Conservation (phyloP, 2,888 invertebrate species). For the Stratiomys singularior region DNA sequence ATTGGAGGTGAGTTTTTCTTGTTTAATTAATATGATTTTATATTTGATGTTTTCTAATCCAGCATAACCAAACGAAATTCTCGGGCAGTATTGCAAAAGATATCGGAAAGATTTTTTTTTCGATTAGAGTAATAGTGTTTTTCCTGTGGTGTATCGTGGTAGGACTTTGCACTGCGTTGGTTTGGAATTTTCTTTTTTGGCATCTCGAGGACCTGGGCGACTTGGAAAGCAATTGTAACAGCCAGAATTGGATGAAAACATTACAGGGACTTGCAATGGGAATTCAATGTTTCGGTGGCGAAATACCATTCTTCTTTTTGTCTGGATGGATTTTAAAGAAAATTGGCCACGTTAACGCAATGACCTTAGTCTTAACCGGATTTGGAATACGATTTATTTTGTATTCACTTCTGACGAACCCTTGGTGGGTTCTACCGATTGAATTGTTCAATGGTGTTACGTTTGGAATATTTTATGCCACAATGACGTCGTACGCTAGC, state of each 20-base stretch:
- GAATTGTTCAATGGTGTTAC: slow-evolving; percentile 90
- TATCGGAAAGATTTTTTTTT: slow-evolving; percentile 73
- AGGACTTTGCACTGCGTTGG: slow-evolving; percentile 84
- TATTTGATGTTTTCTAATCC: slow-evolving; percentile 53
- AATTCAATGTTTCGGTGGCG: slow-evolving; percentile 85
- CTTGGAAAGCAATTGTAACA: slow-evolving; percentile 55
- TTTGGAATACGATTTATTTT: slow-evolving; percentile 83
- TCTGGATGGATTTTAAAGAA: slow-evolving; percentile 81
- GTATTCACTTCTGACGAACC: slow-evolving; percentile 81
- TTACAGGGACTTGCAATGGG: slow-evolving; percentile 79
- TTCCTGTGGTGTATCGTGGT: slow-evolving; percentile 82
- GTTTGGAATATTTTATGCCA: slow-evolving; percentile 87
- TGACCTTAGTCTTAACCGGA: slow-evolving; percentile 83
- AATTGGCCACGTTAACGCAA: slow-evolving; percentile 83
- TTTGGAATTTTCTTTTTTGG: slow-evolving; percentile 92
- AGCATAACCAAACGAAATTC: slow-evolving; percentile 74
- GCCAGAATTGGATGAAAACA: slow-evolving; percentile 73
- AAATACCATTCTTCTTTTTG: slow-evolving; percentile 86
- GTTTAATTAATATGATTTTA: not conserved
- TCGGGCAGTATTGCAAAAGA: slow-evolving; percentile 76
- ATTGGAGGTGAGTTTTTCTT: slow-evolving; percentile 67
- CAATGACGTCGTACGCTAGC: slow-evolving; percentile 89
- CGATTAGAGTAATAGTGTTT: slow-evolving; percentile 77
- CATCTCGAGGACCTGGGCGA: slow-evolving; percentile 79
- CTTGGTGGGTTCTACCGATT: slow-evolving; percentile 86